Evolutionary conservation across 2,888 invertebrate genomes (phyloP).

Genomic region (Dryadula phaetusa): DNA sequence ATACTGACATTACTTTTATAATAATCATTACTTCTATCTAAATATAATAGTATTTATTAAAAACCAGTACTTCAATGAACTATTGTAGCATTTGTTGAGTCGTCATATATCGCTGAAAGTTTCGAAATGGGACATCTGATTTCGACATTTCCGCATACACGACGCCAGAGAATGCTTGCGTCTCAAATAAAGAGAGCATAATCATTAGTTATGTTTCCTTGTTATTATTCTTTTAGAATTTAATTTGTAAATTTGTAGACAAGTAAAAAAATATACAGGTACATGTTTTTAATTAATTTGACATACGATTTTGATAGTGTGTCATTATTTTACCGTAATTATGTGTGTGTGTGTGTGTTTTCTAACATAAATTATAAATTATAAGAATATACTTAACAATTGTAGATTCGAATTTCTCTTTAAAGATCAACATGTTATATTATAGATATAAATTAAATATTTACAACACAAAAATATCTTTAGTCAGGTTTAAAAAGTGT

Average conservation of each 20-base stretch:
- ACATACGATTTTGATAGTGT: background rate
- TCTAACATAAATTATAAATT: background rate
- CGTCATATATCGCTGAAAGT: constrained; percentile 44
- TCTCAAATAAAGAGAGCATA: constrained; percentile 33
- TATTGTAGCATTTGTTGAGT: constrained; percentile 23
- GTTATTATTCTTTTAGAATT: constrained; percentile 7
- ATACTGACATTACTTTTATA: no score
- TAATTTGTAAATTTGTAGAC: background rate
- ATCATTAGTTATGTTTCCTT: constrained; percentile 20
- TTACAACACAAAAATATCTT: no score
- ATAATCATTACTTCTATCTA: background rate
- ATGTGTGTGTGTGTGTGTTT: no score
- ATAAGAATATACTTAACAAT: background rate
- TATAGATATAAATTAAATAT: no score
- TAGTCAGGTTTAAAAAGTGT: no score
- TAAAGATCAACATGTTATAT: no score
- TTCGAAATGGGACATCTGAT: constrained; percentile 63
- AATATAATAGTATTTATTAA: background rate
- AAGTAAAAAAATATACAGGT: background rate
- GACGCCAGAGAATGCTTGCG: constrained; percentile 52
- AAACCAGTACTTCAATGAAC: background rate
- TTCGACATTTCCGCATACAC: constrained; percentile 63
- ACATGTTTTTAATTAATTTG: background rate
- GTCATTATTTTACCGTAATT: no score
- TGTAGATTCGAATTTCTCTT: background rate